Conservation (phyloP, 2,888 invertebrate genomes). For the Fragum whitleyi region DNA sequence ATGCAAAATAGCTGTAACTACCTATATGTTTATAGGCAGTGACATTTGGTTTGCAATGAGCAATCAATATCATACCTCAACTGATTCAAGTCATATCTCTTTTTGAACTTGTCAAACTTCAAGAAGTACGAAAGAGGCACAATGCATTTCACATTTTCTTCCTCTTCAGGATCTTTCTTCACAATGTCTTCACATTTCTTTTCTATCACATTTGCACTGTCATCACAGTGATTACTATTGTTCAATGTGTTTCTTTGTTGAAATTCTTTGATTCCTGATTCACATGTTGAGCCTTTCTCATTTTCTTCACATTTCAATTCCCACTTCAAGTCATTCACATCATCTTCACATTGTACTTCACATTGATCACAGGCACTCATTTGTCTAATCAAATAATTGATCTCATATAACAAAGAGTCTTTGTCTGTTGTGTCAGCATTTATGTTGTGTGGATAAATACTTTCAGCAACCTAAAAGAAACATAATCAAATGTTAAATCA, state of each 20-base stretch:
- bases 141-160: slow-evolving; percentile 13
- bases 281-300: background rate
- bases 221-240: background rate
- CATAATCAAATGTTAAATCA: too few relatives aligned
- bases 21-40: too few relatives aligned
- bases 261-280: background rate
- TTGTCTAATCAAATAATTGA: slow-evolving; percentile 45
- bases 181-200: background rate
- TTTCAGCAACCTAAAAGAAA: slow-evolving; percentile 50
- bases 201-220: background rate
- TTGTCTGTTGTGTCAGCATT: slow-evolving; percentile 29
- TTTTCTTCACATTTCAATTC: slow-evolving; percentile 5
- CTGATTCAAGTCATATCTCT: slow-evolving; percentile 10
- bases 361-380: background rate
- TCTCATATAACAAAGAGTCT: slow-evolving; percentile 43
- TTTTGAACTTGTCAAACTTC: slow-evolving; percentile 21
- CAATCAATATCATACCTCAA: slow-evolving; percentile 43
- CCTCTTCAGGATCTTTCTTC: background rate
- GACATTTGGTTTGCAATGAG: too few relatives aligned
- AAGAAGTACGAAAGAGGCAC: slow-evolving; percentile 30
- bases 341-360: background rate
- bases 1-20: too few relatives aligned
- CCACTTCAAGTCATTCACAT: background rate
- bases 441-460: slow-evolving; percentile 47
- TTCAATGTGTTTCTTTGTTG: too few relatives aligned